Percentiles rank a stretch among this genome's conserved stretches.
phyloP scores from a whole-genome alignment of 2,113 vertebrate species.

The Pundamilia nyererei region DNA sequence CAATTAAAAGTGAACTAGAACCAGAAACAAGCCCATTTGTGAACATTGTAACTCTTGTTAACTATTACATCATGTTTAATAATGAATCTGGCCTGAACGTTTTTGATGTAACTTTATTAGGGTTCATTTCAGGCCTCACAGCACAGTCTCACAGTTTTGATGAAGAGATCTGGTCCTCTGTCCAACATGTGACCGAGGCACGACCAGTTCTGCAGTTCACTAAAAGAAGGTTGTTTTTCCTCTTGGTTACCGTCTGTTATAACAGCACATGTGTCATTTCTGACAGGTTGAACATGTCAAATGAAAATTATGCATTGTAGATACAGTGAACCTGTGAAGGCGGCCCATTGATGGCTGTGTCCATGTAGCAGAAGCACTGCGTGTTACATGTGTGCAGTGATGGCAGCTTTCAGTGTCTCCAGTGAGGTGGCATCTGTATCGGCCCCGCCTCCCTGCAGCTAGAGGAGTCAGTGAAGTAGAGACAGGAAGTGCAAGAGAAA shows the following conservation, averaged over 20 bases:
- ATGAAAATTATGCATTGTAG: not conserved
- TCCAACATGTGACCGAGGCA: not conserved
- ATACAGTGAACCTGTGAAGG: not conserved
- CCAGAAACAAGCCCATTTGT: not conserved
- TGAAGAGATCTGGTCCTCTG: not conserved
- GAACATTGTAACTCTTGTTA: not conserved
- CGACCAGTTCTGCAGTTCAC: not conserved
- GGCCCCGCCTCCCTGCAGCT: not conserved
- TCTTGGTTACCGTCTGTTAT: not conserved
- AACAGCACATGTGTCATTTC: not conserved
- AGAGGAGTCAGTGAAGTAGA: conserved; percentile 14
- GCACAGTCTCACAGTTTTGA: not conserved
- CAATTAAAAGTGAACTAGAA: not conserved
- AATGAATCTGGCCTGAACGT: not conserved
- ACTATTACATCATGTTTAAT: not conserved
- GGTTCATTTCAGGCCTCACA: not conserved
- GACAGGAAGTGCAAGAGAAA: conserved; percentile 2
- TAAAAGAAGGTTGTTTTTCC: not conserved
- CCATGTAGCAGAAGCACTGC: not conserved
- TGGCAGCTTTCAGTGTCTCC: not conserved
- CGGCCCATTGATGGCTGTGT: not conserved
- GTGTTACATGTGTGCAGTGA: not conserved
- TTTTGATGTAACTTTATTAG: not conserved
- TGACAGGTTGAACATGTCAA: not conserved
- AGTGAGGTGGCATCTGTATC: not conserved